Evolutionary conservation across 1,140 invertebrate genomes (phyloP).

Genomic region (Polyergus mexicanus): DNA sequence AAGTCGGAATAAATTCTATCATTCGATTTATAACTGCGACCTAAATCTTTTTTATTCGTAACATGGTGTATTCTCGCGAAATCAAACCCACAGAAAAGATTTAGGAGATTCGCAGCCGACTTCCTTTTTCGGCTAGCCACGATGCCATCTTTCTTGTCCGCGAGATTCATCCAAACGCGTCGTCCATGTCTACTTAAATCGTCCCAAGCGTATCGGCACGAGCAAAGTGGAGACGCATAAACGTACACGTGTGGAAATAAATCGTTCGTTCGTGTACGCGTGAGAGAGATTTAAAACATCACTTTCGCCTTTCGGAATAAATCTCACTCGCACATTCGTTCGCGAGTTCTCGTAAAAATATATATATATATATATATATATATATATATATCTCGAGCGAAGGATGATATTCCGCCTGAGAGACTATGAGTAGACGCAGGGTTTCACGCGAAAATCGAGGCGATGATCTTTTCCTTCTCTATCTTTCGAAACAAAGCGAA

Average conservation of each 20-base stretch:
- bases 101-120: conserved; percentile 31
- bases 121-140: conserved; percentile 17
- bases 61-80: conserved; percentile 40
- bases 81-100: conserved; percentile 18
- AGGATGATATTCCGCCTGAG: conserved; percentile 41
- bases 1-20: conserved; percentile 20
- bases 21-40: conserved; percentile 41
- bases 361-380: too few relatives aligned
- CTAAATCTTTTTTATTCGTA: conserved; percentile 36
- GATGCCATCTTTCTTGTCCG: conserved; percentile 29
- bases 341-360: conserved; percentile 43
- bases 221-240: conserved; percentile 32
- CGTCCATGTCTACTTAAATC: conserved; percentile 45
- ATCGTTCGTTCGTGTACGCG: conserved; percentile 31
- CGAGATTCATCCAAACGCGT: conserved; percentile 31
- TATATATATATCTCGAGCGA: too few relatives aligned
- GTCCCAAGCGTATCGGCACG: not conserved
- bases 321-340: conserved; percentile 18
- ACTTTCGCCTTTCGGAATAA: conserved; percentile 35
- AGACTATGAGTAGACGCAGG: not conserved
- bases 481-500: conserved; percentile 19
- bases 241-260: conserved; percentile 46
- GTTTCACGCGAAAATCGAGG: conserved; percentile 25
- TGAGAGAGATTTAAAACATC: conserved; percentile 45
- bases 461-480: conserved; percentile 15